Evolutionary conservation across 2,113 vertebrate species (phyloP), one percentile per base, ranked within the genome.

Genomic region (Psilopogon haemacephalus): DNA sequence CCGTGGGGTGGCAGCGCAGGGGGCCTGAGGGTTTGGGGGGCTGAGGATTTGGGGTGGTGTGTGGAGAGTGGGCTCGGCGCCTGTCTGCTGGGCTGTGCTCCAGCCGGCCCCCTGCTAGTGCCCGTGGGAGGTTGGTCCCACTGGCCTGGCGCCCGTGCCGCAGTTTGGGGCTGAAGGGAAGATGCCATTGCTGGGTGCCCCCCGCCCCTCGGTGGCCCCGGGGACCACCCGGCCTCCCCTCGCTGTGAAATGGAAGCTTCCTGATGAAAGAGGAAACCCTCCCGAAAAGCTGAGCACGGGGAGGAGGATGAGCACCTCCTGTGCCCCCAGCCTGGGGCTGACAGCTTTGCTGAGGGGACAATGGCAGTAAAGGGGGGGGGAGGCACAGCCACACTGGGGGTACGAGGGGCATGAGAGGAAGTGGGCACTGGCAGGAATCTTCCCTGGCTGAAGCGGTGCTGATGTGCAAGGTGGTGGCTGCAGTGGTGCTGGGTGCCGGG

Each of bases 291-390:
- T 8, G 30, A 30, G 60, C 7, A 2, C 5, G 0, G 20, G 68
- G 58, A 80, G 30, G 30, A 24, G 38, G 21, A 3, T 1, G 50
- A 74, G 69, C 81, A 48, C 4, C 46, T 7, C 65, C 32, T 0
- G 5, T 9, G 4, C 23, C 32, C 37, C 54, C n/a, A 9, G 11
- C 44, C 28, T 1, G 1, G 18, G 35, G 6, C 21, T 7, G 9
- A n/a, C 8, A 2, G 40, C 76, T 71, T 17, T 15, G 32, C 54
- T 1, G 0, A 27, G 11, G 21, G 28, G 17, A 4, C 1, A 3
- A 0, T 1, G 8, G 54, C 15, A 26, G 38, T 56, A 15, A 15
- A 70, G 5, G 0, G 8, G 6, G 24, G 37, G 18, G 15, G 42
- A 44, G 4, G 12, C 27, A 8, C 48, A 50, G 23, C 48, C 23